A percentile compares a stretch with the other conserved stretches of the same genome.
These are phyloP conservation scores for Chrysolina haemoptera DNA, from an alignment of 2,888 invertebrate genomes.

Conservation along the genomic window DNA sequence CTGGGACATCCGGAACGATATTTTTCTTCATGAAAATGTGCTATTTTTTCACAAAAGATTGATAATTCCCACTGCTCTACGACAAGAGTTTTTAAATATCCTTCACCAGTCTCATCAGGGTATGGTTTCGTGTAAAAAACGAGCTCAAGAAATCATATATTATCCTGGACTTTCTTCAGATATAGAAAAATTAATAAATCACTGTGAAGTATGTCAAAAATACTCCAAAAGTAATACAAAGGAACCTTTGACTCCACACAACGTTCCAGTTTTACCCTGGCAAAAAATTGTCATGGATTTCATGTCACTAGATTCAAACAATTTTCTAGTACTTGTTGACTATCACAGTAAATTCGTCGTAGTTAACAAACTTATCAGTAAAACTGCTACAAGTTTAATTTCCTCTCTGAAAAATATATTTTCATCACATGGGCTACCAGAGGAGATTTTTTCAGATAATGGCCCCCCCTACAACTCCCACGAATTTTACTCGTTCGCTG, in stretches of 20 bases:
- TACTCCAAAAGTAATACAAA: neutral
- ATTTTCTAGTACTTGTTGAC: neutral
- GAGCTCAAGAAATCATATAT: neutral
- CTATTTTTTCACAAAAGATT: conserved; percentile 35
- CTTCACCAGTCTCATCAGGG: too few species aligned
- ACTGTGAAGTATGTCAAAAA: neutral
- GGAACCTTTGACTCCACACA: neutral
- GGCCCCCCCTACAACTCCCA: conserved; percentile 3
- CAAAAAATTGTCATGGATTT: neutral
- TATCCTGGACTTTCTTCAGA: too few species aligned
- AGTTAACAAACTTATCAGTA: neutral
- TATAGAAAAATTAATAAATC: neutral
- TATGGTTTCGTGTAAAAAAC: neutral
- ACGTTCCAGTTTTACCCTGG: neutral
- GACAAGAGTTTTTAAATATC: too few species aligned
- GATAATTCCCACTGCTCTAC: conserved; percentile 12
- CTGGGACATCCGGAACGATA: conserved; percentile 35
- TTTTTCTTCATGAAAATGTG: conserved; percentile 28
- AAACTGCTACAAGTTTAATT: too few species aligned
- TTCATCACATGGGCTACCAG: neutral
- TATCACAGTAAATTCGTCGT: neutral
- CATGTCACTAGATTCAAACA: neutral
- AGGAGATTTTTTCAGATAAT: neutral
- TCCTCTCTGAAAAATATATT: conserved; percentile 1
- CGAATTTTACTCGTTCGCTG: neutral